Evolutionary conservation across 2,888 invertebrate species (phyloP).

Genomic region (Lithosia quadra): DNA sequence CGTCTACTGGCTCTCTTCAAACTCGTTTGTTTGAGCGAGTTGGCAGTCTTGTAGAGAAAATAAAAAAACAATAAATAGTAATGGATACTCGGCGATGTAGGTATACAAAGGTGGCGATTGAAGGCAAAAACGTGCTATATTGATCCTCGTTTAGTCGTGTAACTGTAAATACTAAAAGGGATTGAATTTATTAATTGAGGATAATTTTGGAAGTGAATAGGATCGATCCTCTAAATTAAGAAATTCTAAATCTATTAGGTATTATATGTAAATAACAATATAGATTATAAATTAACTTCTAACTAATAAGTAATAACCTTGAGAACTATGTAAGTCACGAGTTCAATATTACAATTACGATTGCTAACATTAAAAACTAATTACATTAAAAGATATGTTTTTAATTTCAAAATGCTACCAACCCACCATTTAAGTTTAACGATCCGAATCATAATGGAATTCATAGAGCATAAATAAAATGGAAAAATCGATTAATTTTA

Average conservation of each 20-base stretch:
- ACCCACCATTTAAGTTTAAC: too few relatives aligned
- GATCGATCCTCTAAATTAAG: not conserved
- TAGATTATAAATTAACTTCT: not conserved
- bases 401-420: conserved; percentile 19
- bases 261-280: not conserved
- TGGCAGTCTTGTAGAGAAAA: not conserved
- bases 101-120: not conserved
- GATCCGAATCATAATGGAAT: conserved; percentile 24
- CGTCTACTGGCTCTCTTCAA: too few relatives aligned
- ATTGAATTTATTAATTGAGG: not conserved
- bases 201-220: not conserved
- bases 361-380: conserved; percentile 21
- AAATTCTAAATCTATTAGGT: not conserved
- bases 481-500: conserved; percentile 34
- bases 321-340: conserved; percentile 20
- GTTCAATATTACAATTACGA: conserved; percentile 16
- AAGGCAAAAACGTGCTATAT: not conserved
- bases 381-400: conserved; percentile 18
- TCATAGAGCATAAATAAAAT: conserved; percentile 19
- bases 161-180: too few relatives aligned
- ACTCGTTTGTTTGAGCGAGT: too few relatives aligned
- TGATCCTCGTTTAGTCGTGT: too few relatives aligned
- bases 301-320: conserved; percentile 12
- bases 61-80: not conserved
- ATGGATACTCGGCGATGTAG: not conserved